Conservation (phyloP, 2,888 invertebrate genomes). For the Papilio protenor region DNA sequence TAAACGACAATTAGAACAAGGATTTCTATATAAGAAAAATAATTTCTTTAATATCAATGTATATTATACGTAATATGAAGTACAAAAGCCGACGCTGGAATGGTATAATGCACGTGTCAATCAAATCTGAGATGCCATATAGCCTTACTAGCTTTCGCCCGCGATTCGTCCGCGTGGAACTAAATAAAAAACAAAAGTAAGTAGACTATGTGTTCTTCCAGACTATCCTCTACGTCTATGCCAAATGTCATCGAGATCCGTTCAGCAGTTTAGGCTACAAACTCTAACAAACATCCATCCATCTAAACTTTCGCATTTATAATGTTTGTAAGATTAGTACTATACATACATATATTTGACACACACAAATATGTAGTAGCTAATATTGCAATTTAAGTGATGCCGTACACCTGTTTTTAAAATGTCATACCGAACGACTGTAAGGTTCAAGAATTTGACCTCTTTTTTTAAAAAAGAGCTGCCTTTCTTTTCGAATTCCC, state of each 20-base stretch:
- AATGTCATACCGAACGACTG: background rate
- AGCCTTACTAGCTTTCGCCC: background rate
- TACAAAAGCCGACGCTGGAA: background rate
- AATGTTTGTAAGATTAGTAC: too few relatives aligned
- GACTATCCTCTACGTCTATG: too few relatives aligned
- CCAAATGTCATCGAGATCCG: too few relatives aligned
- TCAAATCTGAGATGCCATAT: background rate
- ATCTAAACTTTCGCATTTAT: too few relatives aligned
- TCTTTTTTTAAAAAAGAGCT: too few relatives aligned
- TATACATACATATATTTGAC: too few relatives aligned
- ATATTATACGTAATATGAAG: background rate
- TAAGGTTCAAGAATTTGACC: too few relatives aligned
- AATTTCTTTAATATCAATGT: background rate
- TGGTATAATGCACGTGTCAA: background rate
- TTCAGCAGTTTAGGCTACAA: too few relatives aligned
- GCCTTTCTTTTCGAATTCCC: background rate
- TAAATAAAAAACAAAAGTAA: too few relatives aligned
- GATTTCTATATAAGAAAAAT: conserved; percentile 19
- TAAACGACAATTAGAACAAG: conserved; percentile 24
- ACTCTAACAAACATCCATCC: too few relatives aligned
- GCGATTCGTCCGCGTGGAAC: too few relatives aligned
- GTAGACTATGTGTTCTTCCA: too few relatives aligned
- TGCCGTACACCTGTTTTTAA: background rate
- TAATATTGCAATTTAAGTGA: background rate
- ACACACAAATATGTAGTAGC: background rate